A percentile compares a stretch with the other conserved stretches of the same genome.
These are phyloP conservation scores for Caenorhabditis remanei DNA, from an alignment of 1,140 invertebrate species.

Conservation along the genomic window DNA sequence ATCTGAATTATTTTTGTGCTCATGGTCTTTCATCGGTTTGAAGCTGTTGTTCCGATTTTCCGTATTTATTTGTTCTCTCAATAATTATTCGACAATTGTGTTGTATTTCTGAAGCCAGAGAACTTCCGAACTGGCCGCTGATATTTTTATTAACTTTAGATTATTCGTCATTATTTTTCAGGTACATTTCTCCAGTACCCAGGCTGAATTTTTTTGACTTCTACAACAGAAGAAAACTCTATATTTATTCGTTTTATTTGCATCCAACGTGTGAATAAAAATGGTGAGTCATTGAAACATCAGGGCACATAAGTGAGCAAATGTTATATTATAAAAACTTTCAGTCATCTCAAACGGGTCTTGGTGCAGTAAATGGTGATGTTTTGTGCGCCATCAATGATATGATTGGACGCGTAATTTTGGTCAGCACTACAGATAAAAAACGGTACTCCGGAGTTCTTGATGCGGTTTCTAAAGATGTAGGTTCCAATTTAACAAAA, in stretches of 20 bases:
- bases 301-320: not conserved
- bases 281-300: not conserved
- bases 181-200: constrained; percentile 52
- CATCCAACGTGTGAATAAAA: constrained; percentile 17
- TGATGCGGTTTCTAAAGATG: not conserved
- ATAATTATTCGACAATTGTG: too few species aligned
- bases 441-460: constrained; percentile 31
- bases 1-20: too few species aligned
- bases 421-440: constrained; percentile 17
- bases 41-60: too few species aligned
- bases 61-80: too few species aligned
- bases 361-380: not conserved
- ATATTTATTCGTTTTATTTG: constrained; percentile 21
- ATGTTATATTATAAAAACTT: too few species aligned
- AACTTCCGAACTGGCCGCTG: too few species aligned
- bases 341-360: constrained; percentile 21
- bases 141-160: too few species aligned
- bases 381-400: constrained; percentile 6
- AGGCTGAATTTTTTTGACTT: constrained; percentile 20
- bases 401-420: constrained; percentile 27
- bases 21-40: too few species aligned
- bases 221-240: not conserved
- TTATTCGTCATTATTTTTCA: not conserved
- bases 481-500: not conserved
- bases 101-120: too few species aligned